Evolutionary conservation across 2,888 invertebrate genomes (phyloP).

Genomic region (Macaria liturata): DNA sequence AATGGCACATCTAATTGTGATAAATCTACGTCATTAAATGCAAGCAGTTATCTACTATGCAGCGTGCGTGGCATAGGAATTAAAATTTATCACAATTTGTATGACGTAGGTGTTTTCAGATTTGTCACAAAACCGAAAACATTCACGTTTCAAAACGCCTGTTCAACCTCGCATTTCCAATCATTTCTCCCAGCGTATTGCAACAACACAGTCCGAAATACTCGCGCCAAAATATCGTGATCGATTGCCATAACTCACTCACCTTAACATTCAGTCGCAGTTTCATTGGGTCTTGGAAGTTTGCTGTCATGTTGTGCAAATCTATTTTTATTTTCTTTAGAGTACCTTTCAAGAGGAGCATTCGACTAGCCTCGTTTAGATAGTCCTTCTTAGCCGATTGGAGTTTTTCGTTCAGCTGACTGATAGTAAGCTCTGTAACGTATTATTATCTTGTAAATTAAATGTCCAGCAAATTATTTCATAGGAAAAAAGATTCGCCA

Average conservation of each 20-base stretch:
- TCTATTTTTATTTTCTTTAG: constrained; percentile 91
- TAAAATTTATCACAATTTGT: too few species aligned
- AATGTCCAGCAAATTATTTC: too few species aligned
- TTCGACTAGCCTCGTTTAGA: constrained; percentile 85
- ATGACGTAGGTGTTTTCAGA: too few species aligned
- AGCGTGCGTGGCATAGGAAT: too few species aligned
- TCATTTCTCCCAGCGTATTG: constrained; percentile 28
- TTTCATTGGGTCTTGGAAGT: constrained; percentile 89
- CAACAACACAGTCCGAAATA: constrained; percentile 15
- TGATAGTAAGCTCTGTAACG: constrained; percentile 87
- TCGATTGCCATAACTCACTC: constrained; percentile 55
- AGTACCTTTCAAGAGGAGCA: constrained; percentile 84
- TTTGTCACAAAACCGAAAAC: too few species aligned
- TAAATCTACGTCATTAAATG: too few species aligned
- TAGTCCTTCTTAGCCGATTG: constrained; percentile 88
- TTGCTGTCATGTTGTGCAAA: constrained; percentile 89
- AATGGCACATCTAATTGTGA: too few species aligned
- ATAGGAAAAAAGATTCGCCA: too few species aligned
- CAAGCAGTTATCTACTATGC: too few species aligned
- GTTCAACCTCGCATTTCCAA: constrained; percentile 5
- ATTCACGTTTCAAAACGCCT: too few species aligned
- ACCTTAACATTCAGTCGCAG: constrained; percentile 83
- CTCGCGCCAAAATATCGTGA: constrained; percentile 20
- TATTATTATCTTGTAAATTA: not conserved
- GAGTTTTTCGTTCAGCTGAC: constrained; percentile 90